phyloP scores from a whole-genome alignment of 2,113 vertebrate species.

The Eubucco bourcierii region DNA sequence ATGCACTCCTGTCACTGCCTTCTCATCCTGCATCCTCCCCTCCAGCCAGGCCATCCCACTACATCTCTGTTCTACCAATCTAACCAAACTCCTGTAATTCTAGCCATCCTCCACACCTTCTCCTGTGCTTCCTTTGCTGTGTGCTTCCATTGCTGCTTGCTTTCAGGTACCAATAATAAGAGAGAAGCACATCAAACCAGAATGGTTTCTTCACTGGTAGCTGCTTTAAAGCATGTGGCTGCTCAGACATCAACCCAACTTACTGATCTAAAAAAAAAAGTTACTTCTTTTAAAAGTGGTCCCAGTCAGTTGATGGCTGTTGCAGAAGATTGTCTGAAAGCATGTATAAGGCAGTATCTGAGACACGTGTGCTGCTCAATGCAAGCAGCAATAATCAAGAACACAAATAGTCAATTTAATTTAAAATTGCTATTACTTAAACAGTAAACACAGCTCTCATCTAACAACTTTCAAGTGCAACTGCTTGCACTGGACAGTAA shows the following conservation, averaged over 20 bases:
- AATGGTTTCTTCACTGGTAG: slow-evolving; percentile 6
- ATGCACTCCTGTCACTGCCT: too few relatives aligned
- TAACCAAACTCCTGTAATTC: not conserved
- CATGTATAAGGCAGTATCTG: not conserved
- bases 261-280: not conserved
- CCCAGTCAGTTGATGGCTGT: not conserved
- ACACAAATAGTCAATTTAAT: not conserved
- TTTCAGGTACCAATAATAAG: not conserved
- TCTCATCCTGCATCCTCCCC: not conserved
- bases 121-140: not conserved
- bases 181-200: not conserved
- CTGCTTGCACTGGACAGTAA: not conserved
- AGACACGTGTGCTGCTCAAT: not conserved
- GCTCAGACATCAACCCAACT: not conserved
- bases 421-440: slow-evolving; percentile 13
- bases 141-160: not conserved
- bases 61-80: not conserved
- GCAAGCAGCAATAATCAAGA: slow-evolving; percentile 3
- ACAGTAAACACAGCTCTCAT: not conserved
- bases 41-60: not conserved
- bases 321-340: not conserved
- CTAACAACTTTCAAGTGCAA: not conserved
- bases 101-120: too few relatives aligned
- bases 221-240: slow-evolving; percentile 22
- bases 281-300: not conserved